These are phyloP conservation scores for Zaprionus davidi DNA, from an alignment of 1,140 invertebrate species.

Conservation along the genomic window DNA sequence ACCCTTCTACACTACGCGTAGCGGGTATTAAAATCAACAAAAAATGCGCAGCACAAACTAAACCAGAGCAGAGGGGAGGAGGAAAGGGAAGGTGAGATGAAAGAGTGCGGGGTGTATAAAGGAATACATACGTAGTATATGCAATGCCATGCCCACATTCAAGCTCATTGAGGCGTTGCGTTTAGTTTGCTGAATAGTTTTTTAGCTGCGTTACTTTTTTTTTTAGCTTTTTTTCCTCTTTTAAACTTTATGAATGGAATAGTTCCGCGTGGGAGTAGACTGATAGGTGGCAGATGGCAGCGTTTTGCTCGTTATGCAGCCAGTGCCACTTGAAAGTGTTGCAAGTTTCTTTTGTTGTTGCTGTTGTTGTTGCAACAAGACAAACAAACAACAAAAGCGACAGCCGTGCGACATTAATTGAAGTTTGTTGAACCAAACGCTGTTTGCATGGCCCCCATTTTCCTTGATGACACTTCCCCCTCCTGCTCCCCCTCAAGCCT, in stretches of 20 bases:
- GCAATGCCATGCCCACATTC: conserved; percentile 28
- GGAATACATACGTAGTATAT: neutral
- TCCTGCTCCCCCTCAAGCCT: neutral
- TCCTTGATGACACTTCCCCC: conserved; percentile 13
- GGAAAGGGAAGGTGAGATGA: neutral
- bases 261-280: conserved; percentile 14
- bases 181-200: conserved; percentile 53
- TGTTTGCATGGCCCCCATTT: conserved; percentile 61
- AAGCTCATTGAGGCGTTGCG: conserved; percentile 39
- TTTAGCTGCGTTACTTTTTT: conserved; percentile 11
- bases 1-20: no score
- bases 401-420: conserved; percentile 71
- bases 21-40: conserved; percentile 34
- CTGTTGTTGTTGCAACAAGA: conserved; percentile 23
- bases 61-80: conserved; percentile 21
- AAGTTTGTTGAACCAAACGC: conserved; percentile 79
- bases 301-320: conserved; percentile 55
- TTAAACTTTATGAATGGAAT: conserved; percentile 38
- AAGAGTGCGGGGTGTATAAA: neutral
- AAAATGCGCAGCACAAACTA: conserved; percentile 54
- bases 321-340: conserved; percentile 74
- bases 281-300: neutral
- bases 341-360: conserved; percentile 51
- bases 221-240: conserved; percentile 4
- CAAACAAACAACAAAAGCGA: conserved; percentile 58